Conservation (phyloP, 2,888 invertebrate genomes). For the Patella caerulea region DNA sequence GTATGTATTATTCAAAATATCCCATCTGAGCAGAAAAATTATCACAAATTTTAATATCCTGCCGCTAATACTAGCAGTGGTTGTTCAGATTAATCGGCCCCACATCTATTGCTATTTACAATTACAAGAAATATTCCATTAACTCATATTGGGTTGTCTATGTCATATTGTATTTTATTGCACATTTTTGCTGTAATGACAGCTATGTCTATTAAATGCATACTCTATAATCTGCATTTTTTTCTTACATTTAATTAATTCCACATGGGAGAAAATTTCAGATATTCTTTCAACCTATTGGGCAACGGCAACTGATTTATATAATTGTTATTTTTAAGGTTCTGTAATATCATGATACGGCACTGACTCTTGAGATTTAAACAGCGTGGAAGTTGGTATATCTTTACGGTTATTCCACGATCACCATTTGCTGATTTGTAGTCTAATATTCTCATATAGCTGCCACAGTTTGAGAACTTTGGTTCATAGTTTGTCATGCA, state of each 20-base stretch:
- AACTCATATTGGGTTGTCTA: too few species aligned
- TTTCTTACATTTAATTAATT: not conserved
- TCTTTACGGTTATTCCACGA: conserved; percentile 28
- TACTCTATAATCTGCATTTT: too few species aligned
- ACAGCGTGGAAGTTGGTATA: conserved; percentile 42
- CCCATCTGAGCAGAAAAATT: too few species aligned
- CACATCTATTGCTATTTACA: too few species aligned
- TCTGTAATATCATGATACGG: conserved; percentile 38
- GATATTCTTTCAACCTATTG: conserved; percentile 26
- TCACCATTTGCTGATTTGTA: conserved; percentile 26
- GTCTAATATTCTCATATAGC: conserved; percentile 40
- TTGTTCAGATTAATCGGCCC: too few species aligned
- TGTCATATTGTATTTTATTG: too few species aligned
- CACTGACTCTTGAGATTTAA: conserved; percentile 40
- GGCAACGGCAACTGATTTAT: conserved; percentile 33
- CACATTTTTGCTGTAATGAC: too few species aligned
- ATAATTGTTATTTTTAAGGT: conserved; percentile 18
- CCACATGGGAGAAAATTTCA: conserved; percentile 30
- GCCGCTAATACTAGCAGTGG: too few species aligned
- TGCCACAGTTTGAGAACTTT: conserved; percentile 41
- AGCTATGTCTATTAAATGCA: too few species aligned
- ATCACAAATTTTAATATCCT: too few species aligned
- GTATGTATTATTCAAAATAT: too few species aligned
- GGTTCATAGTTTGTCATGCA: conserved; percentile 42
- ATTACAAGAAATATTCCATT: too few species aligned